Base-by-base conservation (phyloP, 2,888 invertebrate genomes). In the Endotricha flammealis region DNA sequence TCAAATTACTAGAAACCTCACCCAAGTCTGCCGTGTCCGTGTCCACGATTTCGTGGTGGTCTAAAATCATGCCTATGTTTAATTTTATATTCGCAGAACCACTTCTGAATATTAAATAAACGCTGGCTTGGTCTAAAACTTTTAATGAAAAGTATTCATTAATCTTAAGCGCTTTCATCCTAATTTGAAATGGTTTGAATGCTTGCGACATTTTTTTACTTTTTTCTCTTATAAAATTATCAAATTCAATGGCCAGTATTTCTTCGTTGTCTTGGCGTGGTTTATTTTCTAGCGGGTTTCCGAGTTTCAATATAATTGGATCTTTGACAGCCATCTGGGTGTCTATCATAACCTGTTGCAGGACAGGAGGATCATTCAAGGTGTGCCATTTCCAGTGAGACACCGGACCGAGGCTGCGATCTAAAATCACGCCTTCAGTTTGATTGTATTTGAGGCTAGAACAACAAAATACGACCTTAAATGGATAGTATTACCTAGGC, bases 321-420 rank as follows among this genome's bases (percentile, higher is more conserved):
- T 86, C 86, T 55, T 85, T 83, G 33, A 70, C 67, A 2, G 74
- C 48, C 64, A 81, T 60, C 47, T 78, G 70, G 0, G 79, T 82
- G 43, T 86, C 81, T 34, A 81, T 75, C 83, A 85, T 83, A n/a
- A 85, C 81, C 53, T 79, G 75, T 43, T 82, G 82, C 16, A 85
- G 51, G 1, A 78, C 71, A 2, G 85, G 85, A 11, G 83, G 85
- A 44, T 86, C 83, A 39, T 85, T 85, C 27, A 86, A 46, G 0
- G 78, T 70, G 39, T 86, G 86, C 86, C 86, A 86, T 48, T 82
- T 78, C 86, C 86, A 86, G 29, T 78, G 74, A 2, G 83, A 68
- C 1, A 72, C 69, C 0, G 86, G 85, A 1, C 86, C 86, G 4
- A 86, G 65, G 11, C 48, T 53, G 29, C 71, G 66, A 41, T 86